Evolutionary conservation across 2,888 invertebrate species (phyloP).

Genomic region (Hyles lineata): DNA sequence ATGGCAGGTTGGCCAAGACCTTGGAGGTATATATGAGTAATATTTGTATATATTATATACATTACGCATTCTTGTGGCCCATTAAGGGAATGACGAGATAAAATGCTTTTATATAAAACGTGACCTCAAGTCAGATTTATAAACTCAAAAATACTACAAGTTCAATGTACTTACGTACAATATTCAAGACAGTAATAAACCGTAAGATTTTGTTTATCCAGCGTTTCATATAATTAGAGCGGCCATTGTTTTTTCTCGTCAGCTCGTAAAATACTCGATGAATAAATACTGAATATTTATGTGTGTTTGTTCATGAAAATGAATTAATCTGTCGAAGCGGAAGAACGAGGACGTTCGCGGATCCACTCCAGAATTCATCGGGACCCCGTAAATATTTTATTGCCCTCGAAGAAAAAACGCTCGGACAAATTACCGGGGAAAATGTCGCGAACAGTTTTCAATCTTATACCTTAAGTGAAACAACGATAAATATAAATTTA

Average conservation of each 20-base stretch:
- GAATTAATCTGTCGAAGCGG: conserved; percentile 75
- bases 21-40: neutral
- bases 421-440: conserved; percentile 71
- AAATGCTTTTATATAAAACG: neutral
- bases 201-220: conserved; percentile 11
- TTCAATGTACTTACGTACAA: neutral
- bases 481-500: conserved; percentile 82
- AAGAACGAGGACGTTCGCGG: conserved; percentile 63
- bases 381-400: conserved; percentile 82
- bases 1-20: conserved; percentile 2
- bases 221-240: conserved; percentile 20
- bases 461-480: conserved; percentile 83
- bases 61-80: neutral
- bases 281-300: conserved; percentile 60
- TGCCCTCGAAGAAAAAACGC: conserved; percentile 72
- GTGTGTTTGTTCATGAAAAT: conserved; percentile 72
- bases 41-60: neutral
- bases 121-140: neutral
- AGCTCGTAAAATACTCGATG: conserved; percentile 36
- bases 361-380: conserved; percentile 74
- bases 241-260: conserved; percentile 24
- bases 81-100: neutral
- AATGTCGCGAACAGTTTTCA: conserved; percentile 80
- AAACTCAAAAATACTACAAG: neutral
- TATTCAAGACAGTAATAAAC: neutral